A percentile compares a stretch with the other conserved stretches of the same genome.
Conservation (phyloP, 2,888 invertebrate genomes). For the Habrosyne pyritoides region DNA sequence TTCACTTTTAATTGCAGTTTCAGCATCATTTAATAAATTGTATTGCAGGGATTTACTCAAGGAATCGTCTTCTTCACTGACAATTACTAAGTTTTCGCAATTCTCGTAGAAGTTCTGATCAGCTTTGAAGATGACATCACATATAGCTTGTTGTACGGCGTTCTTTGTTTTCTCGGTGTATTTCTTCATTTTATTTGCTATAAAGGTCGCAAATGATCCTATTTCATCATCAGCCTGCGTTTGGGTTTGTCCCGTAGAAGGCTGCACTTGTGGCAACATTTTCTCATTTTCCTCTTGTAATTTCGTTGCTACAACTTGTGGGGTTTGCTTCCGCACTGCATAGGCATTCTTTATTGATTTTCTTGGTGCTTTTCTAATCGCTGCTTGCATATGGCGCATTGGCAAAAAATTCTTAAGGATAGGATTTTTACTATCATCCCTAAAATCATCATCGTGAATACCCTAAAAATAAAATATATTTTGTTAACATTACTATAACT, state of each 20-base stretch:
- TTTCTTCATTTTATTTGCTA: constrained; percentile 54
- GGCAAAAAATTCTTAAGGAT: constrained; percentile 18
- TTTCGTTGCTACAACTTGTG: background rate
- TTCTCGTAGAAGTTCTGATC: constrained; percentile 44
- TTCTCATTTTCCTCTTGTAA: background rate
- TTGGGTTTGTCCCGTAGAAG: constrained; percentile 17
- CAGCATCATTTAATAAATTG: constrained; percentile 11
- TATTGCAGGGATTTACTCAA: constrained; percentile 10
- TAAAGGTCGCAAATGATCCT: constrained; percentile 45
- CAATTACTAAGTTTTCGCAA: constrained; percentile 27
- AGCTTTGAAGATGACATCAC: constrained; percentile 54
- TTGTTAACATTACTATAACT: too few species aligned
- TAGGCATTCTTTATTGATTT: background rate
- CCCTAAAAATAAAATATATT: constrained; percentile 13
- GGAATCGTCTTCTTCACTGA: constrained; percentile 27
- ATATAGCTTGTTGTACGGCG: constrained; percentile 52
- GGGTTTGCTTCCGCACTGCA: background rate
- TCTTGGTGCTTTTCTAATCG: background rate
- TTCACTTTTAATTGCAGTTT: constrained; percentile 28
- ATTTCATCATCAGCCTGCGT: constrained; percentile 44
- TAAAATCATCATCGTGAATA: constrained; percentile 16
- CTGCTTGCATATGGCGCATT: constrained; percentile 17
- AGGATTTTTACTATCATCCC: constrained; percentile 12
- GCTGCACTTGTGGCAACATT: constrained; percentile 4
- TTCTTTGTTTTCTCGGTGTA: constrained; percentile 45